Conservation (phyloP, 2,797 vertebrate genomes). For the Urosaurus nigricauda region DNA sequence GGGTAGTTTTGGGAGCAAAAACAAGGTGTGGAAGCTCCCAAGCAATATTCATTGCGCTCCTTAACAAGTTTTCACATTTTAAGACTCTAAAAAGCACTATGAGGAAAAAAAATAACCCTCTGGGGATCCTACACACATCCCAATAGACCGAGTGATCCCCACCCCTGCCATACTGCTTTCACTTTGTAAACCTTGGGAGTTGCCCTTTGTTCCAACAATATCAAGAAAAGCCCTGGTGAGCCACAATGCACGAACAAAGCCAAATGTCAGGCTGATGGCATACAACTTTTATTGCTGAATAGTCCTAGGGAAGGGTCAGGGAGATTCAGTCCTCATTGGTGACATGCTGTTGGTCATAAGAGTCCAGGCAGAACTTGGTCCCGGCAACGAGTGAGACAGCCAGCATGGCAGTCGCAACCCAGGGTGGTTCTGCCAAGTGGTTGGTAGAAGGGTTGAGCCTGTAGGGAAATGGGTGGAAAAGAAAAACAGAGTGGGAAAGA, state of each 20-base stretch:
- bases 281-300: conserved; percentile 25
- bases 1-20: too few relatives aligned
- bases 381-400: conserved; percentile 71
- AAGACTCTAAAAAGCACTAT: too few relatives aligned
- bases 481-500: neutral
- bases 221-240: neutral
- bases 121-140: too few relatives aligned
- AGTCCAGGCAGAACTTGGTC: conserved; percentile 66
- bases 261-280: neutral
- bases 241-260: neutral
- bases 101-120: too few relatives aligned
- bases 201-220: too few relatives aligned
- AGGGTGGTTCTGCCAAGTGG: conserved; percentile 71
- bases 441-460: conserved; percentile 75
- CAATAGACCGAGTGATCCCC: too few relatives aligned
- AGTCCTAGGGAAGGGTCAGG: neutral
- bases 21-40: too few relatives aligned
- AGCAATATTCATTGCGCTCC: too few relatives aligned
- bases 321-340: conserved; percentile 55
- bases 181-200: too few relatives aligned
- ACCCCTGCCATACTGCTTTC: too few relatives aligned
- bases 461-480: conserved; percentile 10
- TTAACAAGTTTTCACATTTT: too few relatives aligned
- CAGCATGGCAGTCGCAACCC: conserved; percentile 74
- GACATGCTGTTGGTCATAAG: conserved; percentile 62